These are phyloP conservation scores for Ibidorhyncha struthersii DNA, from an alignment of 2,113 vertebrate genomes.

Conservation along the genomic window DNA sequence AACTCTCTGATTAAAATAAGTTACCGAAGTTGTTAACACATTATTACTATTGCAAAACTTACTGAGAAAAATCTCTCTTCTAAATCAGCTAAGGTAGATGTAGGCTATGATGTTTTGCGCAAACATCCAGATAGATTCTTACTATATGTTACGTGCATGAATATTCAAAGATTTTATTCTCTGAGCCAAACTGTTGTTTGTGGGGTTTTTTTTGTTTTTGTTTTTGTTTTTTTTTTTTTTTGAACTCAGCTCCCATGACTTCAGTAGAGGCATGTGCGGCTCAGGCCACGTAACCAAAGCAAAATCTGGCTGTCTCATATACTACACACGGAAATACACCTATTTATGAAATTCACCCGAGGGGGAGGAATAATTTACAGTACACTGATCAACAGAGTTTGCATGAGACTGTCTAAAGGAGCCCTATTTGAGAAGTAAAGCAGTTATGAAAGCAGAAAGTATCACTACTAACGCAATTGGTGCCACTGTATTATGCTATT, in stretches of 20 bases:
- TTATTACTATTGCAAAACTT: constrained; percentile 12
- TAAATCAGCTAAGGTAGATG: neutral
- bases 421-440: neutral
- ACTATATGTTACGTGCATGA: neutral
- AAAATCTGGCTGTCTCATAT: neutral
- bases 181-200: neutral
- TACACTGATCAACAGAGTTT: neutral
- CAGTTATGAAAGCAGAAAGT: constrained; percentile 17
- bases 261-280: neutral
- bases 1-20: neutral
- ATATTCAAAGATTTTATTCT: neutral
- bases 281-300: neutral
- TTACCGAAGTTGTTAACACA: neutral
- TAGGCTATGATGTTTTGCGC: neutral
- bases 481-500: neutral
- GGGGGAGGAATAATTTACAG: neutral
- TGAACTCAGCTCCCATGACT: neutral
- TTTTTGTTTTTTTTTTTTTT: neutral
- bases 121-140: neutral
- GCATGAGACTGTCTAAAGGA: neutral
- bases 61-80: neutral
- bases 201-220: too few relatives aligned
- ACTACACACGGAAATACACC: neutral
- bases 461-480: constrained; percentile 25
- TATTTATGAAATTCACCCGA: neutral